Evolutionary conservation across 2,888 invertebrate genomes (phyloP).

Genomic region (Yponomeuta evonymella): DNA sequence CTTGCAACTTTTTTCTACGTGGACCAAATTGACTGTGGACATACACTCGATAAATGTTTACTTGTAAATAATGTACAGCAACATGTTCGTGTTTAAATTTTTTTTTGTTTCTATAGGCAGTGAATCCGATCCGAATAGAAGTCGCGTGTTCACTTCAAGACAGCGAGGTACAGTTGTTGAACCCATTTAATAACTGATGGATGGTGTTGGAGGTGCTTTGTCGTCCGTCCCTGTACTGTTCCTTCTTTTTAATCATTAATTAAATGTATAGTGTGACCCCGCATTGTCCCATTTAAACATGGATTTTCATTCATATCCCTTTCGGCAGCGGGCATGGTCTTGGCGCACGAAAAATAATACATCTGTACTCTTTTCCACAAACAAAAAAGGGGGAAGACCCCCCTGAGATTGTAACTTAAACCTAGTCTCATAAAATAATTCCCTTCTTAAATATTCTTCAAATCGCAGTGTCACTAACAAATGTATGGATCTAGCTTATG

Average conservation of each 20-base stretch:
- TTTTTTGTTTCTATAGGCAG: slow-evolving; percentile 52
- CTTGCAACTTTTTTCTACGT: background rate
- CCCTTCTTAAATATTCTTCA: too few species aligned
- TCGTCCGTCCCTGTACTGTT: slow-evolving; percentile 9
- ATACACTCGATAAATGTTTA: slow-evolving; percentile 30
- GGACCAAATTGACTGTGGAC: slow-evolving; percentile 10
- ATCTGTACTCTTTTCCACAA: background rate
- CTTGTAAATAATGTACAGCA: slow-evolving; percentile 68
- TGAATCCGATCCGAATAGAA: slow-evolving; percentile 36
- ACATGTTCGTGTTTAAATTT: slow-evolving; percentile 26
- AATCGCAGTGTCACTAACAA: too few species aligned
- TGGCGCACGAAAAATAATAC: background rate
- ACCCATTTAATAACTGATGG: slow-evolving; percentile 20
- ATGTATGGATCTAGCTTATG: background rate
- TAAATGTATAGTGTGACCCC: background rate
- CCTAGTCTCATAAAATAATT: too few species aligned
- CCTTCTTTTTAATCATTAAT: background rate
- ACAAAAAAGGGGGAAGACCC: too few species aligned
- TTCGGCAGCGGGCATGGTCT: slow-evolving; percentile 9
- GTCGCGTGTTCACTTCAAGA: slow-evolving; percentile 53
- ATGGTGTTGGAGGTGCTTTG: slow-evolving; percentile 45
- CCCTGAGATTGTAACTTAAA: background rate
- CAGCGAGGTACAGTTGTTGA: slow-evolving; percentile 56
- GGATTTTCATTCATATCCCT: background rate
- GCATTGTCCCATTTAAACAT: slow-evolving; percentile 2